Evolutionary conservation across 2,113 vertebrate species (phyloP), one percentile per base, ranked within the genome.

Genomic region (Ptilonorhynchus violaceus): DNA sequence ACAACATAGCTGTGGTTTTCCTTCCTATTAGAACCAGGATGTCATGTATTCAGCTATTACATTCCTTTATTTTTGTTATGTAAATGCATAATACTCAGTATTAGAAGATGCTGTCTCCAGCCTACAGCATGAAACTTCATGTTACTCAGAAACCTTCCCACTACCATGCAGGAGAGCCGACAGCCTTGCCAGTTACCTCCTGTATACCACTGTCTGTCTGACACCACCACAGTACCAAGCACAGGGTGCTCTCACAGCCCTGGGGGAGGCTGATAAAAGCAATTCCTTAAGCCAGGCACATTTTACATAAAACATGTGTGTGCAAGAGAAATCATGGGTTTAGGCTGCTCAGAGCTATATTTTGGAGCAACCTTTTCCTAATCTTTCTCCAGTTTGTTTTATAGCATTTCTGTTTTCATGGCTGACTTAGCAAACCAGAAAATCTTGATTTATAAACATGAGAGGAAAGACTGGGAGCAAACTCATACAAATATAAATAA

Each of bases 11-110:
- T 96, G 93, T 95, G 95, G 93, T 92, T 94, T 94, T 92, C 82
- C 79, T 94, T 95, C 63, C 63, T 42, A 70, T 90, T 93, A 96
- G 93, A 94, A 83, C 35, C 78, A 97, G 92, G 89, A 94, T 95
- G 69, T 83, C 21, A n/a, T 80, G 72, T 58, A 88, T 88, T 93
- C 90, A 88, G 39, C 55, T 72, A 81, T 89, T 89, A 64, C 41
- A 95, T 87, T 94, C 75, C 33, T 74, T 92, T 50, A 33, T 59
- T 93, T 82, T 92, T 94, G 66, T 90, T 90, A 70, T 90, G 50
- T 59, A 92, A 89, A 88, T 47, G 10, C 33, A 24, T 59, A 85
- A 93, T 39, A 66, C 35, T 25, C 52, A 20, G 6, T 69, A 73
- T 42, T 68, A 64, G 37, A 58, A 58, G 62, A 76, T 28, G 15